Base-by-base conservation (phyloP, 2,888 invertebrate species). In the Drosophila kanekoi region DNA sequence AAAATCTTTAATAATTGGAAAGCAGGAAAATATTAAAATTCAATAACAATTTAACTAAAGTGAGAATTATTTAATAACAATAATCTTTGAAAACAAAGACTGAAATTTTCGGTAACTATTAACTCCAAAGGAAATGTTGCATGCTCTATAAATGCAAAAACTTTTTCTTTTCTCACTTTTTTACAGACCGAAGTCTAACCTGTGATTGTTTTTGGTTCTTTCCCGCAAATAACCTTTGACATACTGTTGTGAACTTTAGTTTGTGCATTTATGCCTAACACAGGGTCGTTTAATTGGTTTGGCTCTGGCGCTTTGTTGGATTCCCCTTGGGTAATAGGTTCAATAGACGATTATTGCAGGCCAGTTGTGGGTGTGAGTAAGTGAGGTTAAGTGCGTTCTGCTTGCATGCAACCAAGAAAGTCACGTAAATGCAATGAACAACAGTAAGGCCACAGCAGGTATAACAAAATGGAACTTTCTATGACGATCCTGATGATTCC, bases 301-400 rank as follows among this genome's bases (percentile, higher is more conserved):
- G 37, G 35, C 23, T 45, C 28, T 40, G 44, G 56, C 57, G 59
- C 66, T 69, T 87, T 87, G 85, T 89, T 87, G 86, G 83, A 88
- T 83, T 87, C 59, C 66, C 71, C 59, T 60, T 70, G 53, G 60
- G 70, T 63, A 70, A 69, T 76, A 67, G 73, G 89, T 84, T 88
- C 82, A 89, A 79, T 68, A 89, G 54, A 65, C 89, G 88, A 84
- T 87, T 84, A 85, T 71, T 72, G 88, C 45, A 60, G 75, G 81
- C 72, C 68, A 70, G 84, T 72, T 70, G 40, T 47, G 65, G 33
- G n/a, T 40, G 43, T 40, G 58, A 41, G 66, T 53, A 40, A 59
- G 63, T 85, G 64, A 72, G 77, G 81, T 75, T 87, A 70, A 58
- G 80, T 49, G 41, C 47, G 13, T 13, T n/a, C 14, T 2, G 16